Conservation (phyloP, 2,888 invertebrate species). For the Saturnia japonica region DNA sequence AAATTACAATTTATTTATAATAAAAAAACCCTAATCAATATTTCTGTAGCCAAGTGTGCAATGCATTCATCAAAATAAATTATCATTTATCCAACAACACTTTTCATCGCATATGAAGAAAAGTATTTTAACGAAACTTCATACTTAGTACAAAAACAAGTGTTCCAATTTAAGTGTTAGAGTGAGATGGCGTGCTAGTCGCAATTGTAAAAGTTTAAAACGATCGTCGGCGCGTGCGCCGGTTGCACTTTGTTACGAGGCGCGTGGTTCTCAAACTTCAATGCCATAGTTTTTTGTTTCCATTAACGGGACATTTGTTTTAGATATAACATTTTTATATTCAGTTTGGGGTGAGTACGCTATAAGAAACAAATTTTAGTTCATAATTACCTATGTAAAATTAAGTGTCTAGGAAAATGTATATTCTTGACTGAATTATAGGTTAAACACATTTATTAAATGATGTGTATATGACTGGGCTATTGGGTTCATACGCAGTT, state of each 20-base stretch:
- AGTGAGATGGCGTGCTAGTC: neutral
- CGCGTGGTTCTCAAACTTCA: slow-evolving; percentile 50
- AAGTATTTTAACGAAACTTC: neutral
- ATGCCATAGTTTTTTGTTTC: neutral
- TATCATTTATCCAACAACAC: neutral
- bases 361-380: no score
- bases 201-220: slow-evolving; percentile 12
- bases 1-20: no score
- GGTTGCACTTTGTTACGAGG: slow-evolving; percentile 44
- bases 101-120: neutral
- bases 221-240: slow-evolving; percentile 53
- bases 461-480: no score
- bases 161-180: slow-evolving; percentile 10
- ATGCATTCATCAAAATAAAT: neutral
- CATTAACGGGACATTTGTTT: neutral
- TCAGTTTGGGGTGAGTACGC: no score
- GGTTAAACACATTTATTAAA: no score
- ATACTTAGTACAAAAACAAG: neutral
- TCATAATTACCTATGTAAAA: no score
- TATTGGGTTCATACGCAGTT: no score
- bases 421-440: no score
- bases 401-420: no score
- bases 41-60: neutral
- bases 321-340: neutral
- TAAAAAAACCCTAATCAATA: no score